A percentile compares a stretch with the other conserved stretches of the same genome.
phyloP scores from a whole-genome alignment of 2,113 vertebrate genomes.

The Platichthys stellatus region DNA sequence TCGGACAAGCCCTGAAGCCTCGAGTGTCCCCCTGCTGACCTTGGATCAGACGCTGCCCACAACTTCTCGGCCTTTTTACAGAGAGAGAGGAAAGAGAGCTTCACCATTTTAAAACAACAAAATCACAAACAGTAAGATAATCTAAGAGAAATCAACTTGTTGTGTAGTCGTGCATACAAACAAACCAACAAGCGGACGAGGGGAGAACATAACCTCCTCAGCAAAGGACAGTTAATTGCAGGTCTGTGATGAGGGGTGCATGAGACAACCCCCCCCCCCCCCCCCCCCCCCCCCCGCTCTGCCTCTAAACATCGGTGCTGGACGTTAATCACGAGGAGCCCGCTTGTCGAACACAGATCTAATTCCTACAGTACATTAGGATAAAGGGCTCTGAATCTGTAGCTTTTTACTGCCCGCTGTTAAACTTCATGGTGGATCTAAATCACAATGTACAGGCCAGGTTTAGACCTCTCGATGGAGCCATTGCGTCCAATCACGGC shows the following conservation, averaged over 20 bases:
- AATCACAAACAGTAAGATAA: no score
- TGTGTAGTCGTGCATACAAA: no score
- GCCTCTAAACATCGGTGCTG: neutral
- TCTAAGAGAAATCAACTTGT: no score
- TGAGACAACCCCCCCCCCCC: no score
- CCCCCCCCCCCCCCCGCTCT: no score
- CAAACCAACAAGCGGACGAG: no score
- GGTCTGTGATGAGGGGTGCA: no score
- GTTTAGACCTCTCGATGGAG: conserved; percentile 7
- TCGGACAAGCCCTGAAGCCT: conserved; percentile 35
- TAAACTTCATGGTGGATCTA: neutral
- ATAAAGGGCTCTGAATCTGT: neutral
- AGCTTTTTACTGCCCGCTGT: conserved; percentile 3
- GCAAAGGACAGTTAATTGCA: no score
- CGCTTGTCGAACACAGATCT: neutral
- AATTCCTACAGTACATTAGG: neutral
- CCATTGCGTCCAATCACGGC: conserved; percentile 4
- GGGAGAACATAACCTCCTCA: no score
- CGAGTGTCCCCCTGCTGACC: neutral
- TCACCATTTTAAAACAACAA: no score
- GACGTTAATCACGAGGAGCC: neutral
- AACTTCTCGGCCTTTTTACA: neutral
- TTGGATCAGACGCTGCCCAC: conserved; percentile 43
- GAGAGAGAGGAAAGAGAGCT: no score
- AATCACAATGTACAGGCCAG: neutral